A percentile compares a stretch with the other conserved stretches of the same genome.
Conservation (phyloP, 2,797 vertebrate species). For the Podarcis lilfordi region DNA sequence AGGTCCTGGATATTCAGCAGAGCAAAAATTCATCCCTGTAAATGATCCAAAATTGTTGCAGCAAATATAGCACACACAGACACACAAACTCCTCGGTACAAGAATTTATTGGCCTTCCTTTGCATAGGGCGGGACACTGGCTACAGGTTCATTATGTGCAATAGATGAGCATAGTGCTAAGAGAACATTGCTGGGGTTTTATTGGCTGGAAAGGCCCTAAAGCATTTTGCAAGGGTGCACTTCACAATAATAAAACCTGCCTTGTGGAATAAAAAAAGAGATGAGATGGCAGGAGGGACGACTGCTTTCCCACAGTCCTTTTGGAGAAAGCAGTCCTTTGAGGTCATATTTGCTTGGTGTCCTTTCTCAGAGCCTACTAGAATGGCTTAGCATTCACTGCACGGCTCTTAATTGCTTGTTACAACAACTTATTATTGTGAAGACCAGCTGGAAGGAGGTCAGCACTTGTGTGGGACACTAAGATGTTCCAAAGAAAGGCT, state of each 20-base stretch:
- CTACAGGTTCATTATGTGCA: background rate
- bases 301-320: background rate
- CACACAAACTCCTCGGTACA: too few relatives aligned
- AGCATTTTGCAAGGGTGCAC: background rate
- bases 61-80: too few relatives aligned
- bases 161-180: background rate
- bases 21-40: too few relatives aligned
- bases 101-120: too few relatives aligned
- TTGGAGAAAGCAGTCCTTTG: background rate
- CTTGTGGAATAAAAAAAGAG: background rate
- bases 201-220: background rate
- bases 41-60: too few relatives aligned
- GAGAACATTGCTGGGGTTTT: background rate
- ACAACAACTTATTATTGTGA: slow-evolving; percentile 8
- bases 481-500: background rate
- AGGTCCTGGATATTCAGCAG: too few relatives aligned
- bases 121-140: background rate
- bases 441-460: slow-evolving; percentile 3
- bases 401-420: background rate
- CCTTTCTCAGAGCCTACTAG: rapidly evolving
- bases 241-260: background rate
- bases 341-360: background rate
- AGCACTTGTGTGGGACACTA: background rate
- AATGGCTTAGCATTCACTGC: background rate
- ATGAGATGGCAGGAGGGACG: background rate